These are phyloP conservation scores for Vulpes vulpes DNA, from an alignment of 2,113 vertebrate species.

Conservation along the genomic window DNA sequence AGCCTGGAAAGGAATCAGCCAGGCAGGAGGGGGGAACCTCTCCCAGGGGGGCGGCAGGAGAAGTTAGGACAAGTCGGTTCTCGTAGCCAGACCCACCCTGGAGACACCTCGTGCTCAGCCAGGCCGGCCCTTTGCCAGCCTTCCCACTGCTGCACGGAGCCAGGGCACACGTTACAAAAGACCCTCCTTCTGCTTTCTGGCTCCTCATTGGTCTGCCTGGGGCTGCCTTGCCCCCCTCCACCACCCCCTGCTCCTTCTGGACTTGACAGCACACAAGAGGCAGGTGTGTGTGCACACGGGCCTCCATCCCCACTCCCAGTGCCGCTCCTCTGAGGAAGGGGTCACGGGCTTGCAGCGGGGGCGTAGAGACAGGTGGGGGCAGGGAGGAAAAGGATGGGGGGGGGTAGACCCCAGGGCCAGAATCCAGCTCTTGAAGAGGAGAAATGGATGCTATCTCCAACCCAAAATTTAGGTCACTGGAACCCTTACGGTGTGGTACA, in stretches of 20 bases:
- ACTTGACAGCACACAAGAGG: background rate
- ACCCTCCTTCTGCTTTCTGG: background rate
- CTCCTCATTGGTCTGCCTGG: background rate
- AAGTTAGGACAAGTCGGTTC: background rate
- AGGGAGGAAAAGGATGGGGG: no score
- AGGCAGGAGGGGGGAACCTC: background rate
- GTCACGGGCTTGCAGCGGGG: background rate
- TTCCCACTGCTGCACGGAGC: background rate
- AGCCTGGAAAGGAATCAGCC: background rate
- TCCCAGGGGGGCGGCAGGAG: background rate
- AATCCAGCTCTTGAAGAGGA: background rate
- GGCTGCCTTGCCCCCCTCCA: background rate
- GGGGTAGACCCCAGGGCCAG: background rate
- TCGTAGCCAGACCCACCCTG: background rate
- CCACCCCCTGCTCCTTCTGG: background rate
- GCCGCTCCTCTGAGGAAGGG: background rate
- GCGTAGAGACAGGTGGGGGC: rapidly evolving
- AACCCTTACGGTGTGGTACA: no score
- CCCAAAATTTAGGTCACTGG: background rate
- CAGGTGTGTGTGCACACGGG: rapidly evolving
- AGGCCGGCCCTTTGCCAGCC: background rate
- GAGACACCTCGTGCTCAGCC: background rate
- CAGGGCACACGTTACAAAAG: background rate
- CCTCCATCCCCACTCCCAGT: background rate
- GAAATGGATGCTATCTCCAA: background rate